Percentiles rank a stretch among this genome's conserved stretches.
Conservation (phyloP, 2,888 invertebrate species). For the Panzeria rudis region DNA sequence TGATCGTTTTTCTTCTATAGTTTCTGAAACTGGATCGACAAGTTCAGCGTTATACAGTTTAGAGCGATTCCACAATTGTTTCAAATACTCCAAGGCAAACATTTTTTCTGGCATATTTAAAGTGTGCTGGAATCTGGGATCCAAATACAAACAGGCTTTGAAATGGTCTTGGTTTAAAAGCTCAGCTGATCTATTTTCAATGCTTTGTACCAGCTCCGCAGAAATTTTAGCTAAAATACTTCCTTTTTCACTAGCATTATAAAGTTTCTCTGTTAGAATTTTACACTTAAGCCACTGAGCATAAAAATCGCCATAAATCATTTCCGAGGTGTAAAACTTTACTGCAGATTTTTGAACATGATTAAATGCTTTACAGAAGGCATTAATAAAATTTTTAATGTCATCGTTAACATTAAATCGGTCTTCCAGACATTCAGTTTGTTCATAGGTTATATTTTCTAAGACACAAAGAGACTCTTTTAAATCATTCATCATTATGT, state of each 20-base stretch:
- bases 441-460: slow-evolving; percentile 4
- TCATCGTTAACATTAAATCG: slow-evolving; percentile 27
- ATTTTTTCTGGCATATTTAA: slow-evolving; percentile 31
- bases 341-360: not conserved
- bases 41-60: slow-evolving; percentile 40
- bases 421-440: not conserved
- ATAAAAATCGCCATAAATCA: slow-evolving; percentile 52
- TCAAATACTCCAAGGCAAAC: slow-evolving; percentile 49
- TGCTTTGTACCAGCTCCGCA: slow-evolving; percentile 23
- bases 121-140: slow-evolving; percentile 60
- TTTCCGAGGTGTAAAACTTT: slow-evolving; percentile 32
- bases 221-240: slow-evolving; percentile 20
- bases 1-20: accelerated
- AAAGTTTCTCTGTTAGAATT: slow-evolving; percentile 32
- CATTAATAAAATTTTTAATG: slow-evolving; percentile 34
- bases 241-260: not conserved
- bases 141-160: slow-evolving; percentile 57
- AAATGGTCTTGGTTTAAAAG: slow-evolving; percentile 24
- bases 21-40: not conserved
- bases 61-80: slow-evolving; percentile 42
- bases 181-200: slow-evolving; percentile 39
- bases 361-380: slow-evolving; percentile 21
- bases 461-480: slow-evolving; percentile 7
- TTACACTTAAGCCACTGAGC: slow-evolving; percentile 59
- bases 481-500: slow-evolving; percentile 53